These are phyloP conservation scores for Tetrapedia diversipes DNA, from an alignment of 2,888 invertebrate genomes.

Conservation along the genomic window DNA sequence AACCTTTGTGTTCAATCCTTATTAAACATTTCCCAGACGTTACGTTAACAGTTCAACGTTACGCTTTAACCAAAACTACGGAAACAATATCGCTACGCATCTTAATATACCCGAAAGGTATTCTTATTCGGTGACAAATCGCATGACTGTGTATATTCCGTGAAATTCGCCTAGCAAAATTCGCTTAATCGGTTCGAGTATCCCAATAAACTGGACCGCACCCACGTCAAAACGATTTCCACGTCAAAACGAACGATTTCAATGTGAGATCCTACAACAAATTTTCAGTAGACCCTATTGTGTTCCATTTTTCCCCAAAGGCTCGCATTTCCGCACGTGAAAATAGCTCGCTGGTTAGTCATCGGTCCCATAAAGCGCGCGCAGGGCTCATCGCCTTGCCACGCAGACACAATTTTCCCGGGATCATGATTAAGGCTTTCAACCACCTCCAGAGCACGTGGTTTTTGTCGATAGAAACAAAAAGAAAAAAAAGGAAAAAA, in stretches of 20 bases:
- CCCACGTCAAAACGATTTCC: background rate
- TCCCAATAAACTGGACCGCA: background rate
- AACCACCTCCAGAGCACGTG: slow-evolving; percentile 35
- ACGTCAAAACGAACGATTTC: background rate
- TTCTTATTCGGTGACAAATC: slow-evolving; percentile 21
- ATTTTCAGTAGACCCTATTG: no score
- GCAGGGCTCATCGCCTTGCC: slow-evolving; percentile 16
- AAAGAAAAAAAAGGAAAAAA: background rate
- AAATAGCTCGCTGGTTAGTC: slow-evolving; percentile 52
- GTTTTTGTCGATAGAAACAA: background rate
- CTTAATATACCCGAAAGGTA: slow-evolving; percentile 4
- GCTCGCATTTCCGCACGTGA: slow-evolving; percentile 11
- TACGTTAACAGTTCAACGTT: background rate
- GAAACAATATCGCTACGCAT: background rate
- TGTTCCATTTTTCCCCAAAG: slow-evolving; percentile 4
- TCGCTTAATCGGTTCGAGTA: slow-evolving; percentile 28
- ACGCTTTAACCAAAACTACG: background rate
- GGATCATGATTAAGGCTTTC: background rate
- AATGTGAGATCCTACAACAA: no score
- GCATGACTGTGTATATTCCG: background rate
- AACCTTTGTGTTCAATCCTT: background rate
- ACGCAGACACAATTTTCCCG: slow-evolving; percentile 42
- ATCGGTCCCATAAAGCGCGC: slow-evolving; percentile 44
- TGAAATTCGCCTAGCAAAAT: slow-evolving; percentile 20
- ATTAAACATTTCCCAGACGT: background rate